These are phyloP conservation scores for Chaetogeoica ovagalla DNA, from an alignment of 2,888 invertebrate genomes.

Conservation along the genomic window DNA sequence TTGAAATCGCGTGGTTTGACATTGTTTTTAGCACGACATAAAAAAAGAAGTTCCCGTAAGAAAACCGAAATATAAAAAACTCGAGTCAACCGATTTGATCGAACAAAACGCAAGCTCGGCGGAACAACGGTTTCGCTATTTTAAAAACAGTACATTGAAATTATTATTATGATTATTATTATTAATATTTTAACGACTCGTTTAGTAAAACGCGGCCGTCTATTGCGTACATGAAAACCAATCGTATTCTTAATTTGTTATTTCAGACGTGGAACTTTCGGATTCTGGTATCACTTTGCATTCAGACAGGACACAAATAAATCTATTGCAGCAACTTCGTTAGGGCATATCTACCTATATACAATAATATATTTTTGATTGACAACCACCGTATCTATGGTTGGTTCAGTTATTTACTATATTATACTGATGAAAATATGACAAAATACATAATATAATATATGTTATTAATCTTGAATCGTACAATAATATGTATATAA, in stretches of 20 bases:
- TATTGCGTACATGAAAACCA: not conserved
- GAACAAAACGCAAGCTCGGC: slow-evolving; percentile 30
- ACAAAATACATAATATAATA: no score
- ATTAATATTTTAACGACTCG: not conserved
- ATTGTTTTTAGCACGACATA: slow-evolving; percentile 17
- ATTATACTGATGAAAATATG: no score
- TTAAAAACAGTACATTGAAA: slow-evolving; percentile 33
- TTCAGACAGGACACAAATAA: slow-evolving; percentile 40
- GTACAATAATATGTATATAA: no score
- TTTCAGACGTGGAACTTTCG: slow-evolving; percentile 47
- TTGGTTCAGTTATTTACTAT: no score
- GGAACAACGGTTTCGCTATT: slow-evolving; percentile 34
- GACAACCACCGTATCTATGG: no score
- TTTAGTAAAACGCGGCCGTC: no score
- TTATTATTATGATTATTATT: no score
- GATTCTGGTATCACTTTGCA: slow-evolving; percentile 48
- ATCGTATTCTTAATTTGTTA: not conserved
- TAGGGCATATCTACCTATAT: not conserved
- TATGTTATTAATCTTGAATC: no score
- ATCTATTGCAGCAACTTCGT: slow-evolving; percentile 35
- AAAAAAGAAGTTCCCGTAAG: slow-evolving; percentile 11
- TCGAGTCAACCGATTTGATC: slow-evolving; percentile 44
- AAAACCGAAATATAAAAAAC: slow-evolving; percentile 41
- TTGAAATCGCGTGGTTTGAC: not conserved
- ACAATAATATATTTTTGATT: no score